Conservation (phyloP, 2,888 invertebrate species). For the Athalia circularis region DNA sequence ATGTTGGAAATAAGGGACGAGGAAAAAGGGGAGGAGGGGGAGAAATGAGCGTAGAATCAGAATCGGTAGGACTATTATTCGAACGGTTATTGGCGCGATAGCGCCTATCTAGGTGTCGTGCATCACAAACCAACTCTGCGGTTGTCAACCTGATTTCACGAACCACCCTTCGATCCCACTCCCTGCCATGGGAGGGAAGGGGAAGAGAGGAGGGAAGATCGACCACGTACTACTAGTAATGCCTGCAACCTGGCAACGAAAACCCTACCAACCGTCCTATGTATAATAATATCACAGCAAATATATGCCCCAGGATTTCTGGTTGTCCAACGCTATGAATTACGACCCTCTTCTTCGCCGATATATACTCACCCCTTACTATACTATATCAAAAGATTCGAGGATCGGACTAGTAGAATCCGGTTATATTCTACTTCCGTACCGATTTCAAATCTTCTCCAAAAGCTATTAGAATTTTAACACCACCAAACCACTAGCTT, state of each 20-base stretch:
- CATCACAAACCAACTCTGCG: conserved; percentile 69
- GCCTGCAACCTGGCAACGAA: conserved; percentile 52
- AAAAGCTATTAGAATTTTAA: too few species aligned
- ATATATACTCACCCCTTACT: background rate
- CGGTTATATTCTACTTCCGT: background rate
- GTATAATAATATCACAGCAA: conserved; percentile 48
- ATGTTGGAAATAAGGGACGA: background rate
- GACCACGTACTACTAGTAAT: too few species aligned
- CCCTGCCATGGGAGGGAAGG: too few species aligned
- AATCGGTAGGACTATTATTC: conserved; percentile 64
- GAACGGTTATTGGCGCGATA: conserved; percentile 71
- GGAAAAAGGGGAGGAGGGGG: background rate
- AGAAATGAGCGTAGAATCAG: background rate
- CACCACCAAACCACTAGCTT: too few species aligned
- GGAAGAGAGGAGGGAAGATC: too few species aligned
- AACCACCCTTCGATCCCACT: background rate
- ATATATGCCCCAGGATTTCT: conserved; percentile 67
- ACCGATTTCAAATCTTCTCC: background rate
- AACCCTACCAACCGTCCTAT: background rate
- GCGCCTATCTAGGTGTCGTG: conserved; percentile 68
- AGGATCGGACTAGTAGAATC: background rate
- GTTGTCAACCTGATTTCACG: conserved; percentile 66
- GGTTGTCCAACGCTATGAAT: conserved; percentile 58
- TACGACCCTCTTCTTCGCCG: conserved; percentile 22
- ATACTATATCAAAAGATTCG: background rate